Evolutionary conservation across 2,797 vertebrate genomes (phyloP).

Genomic region (Luscinia luscinia): DNA sequence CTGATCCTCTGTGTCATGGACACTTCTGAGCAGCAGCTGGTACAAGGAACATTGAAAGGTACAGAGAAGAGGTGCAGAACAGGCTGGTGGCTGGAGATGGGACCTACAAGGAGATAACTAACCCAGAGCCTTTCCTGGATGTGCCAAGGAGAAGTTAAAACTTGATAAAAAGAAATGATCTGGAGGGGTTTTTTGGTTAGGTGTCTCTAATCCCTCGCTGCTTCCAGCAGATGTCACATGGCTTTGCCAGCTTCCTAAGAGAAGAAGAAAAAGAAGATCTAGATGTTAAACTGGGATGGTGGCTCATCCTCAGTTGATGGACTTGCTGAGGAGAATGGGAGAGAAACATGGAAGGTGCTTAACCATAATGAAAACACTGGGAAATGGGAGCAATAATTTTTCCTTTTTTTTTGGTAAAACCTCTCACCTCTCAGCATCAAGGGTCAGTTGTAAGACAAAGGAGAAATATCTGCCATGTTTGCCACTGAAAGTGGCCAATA

Average conservation of each 20-base stretch:
- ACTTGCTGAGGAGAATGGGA: not conserved
- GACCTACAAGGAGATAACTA: not conserved
- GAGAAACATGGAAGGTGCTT: not conserved
- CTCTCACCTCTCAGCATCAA: not conserved
- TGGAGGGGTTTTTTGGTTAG: not conserved
- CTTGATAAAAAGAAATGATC: not conserved
- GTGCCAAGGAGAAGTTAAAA: not conserved
- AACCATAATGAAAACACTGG: not conserved
- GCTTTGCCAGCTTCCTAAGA: not conserved
- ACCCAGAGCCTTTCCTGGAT: not conserved
- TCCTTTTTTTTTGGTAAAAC: not conserved
- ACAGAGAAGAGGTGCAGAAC: not conserved
- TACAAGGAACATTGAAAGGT: rapidly evolving
- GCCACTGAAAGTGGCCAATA: not conserved
- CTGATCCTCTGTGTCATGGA: not conserved
- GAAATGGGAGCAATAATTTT: not conserved
- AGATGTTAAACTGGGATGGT: not conserved
- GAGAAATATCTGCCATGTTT: not conserved
- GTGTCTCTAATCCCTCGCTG: not conserved
- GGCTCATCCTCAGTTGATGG: not conserved
- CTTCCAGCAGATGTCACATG: not conserved
- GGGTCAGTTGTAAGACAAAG: not conserved
- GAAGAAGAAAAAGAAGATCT: not conserved
- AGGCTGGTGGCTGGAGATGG: not conserved
- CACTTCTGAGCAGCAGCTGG: not conserved